Conservation (phyloP, 2,113 vertebrate species). For the Rousettus leschenaultii region DNA sequence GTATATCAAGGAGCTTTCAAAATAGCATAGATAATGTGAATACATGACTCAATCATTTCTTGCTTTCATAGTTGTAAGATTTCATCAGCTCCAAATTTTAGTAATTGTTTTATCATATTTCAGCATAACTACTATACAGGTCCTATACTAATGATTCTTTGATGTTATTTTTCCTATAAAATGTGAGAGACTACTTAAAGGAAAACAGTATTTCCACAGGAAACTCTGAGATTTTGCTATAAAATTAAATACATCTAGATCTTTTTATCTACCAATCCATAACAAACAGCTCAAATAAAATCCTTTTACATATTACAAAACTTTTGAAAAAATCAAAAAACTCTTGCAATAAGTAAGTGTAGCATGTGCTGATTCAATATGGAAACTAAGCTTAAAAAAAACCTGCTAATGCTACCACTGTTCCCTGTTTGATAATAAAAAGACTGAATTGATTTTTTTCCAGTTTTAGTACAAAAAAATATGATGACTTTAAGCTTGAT, state of each 20-base stretch:
- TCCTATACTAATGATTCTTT: background rate
- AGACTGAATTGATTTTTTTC: conserved; percentile 38
- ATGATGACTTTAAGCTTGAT: conserved; percentile 43
- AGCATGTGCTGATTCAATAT: background rate
- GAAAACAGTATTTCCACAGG: background rate
- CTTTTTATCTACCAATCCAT: background rate
- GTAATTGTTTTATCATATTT: background rate
- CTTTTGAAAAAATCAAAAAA: background rate
- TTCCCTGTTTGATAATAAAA: conserved; percentile 57
- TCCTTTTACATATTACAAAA: background rate
- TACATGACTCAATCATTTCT: background rate
- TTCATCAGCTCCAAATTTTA: background rate
- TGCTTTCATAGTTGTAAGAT: background rate
- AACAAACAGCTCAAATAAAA: background rate
- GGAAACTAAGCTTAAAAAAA: conserved; percentile 34
- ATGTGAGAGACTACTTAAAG: background rate
- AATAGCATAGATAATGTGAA: background rate
- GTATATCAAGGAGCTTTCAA: background rate
- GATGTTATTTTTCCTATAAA: background rate
- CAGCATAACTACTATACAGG: background rate
- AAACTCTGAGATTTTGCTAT: background rate
- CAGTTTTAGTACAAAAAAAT: conserved; percentile 65
- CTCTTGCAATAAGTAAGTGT: background rate
- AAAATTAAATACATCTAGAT: background rate
- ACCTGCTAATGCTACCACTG: background rate